phyloP scores from a whole-genome alignment of 1,140 invertebrate species.

The Bombus sylvicola region DNA sequence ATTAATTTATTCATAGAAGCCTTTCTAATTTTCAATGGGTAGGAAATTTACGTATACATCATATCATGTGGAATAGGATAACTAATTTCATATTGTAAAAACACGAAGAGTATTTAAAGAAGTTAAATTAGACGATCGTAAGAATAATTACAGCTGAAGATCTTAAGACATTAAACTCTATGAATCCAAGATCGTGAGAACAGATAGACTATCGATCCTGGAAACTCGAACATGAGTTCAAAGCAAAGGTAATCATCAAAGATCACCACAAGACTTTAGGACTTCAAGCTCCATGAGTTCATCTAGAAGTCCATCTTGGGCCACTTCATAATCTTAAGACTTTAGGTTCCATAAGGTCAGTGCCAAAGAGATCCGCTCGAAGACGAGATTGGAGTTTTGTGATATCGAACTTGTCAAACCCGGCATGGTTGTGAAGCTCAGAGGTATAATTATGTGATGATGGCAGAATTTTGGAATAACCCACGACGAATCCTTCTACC shows the following conservation, averaged over 20 bases:
- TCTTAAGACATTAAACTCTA: background rate
- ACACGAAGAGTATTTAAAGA: background rate
- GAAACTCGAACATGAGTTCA: background rate
- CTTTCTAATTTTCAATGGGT: background rate
- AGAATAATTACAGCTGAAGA: background rate
- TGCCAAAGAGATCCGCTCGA: background rate
- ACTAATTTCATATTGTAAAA: background rate
- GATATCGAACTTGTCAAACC: background rate
- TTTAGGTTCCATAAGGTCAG: background rate
- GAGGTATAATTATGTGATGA: background rate
- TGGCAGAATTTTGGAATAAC: background rate
- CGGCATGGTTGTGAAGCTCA: too few relatives aligned
- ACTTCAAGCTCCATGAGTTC: background rate
- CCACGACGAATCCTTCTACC: background rate
- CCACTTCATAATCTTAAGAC: background rate
- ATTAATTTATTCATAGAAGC: constrained; percentile 25
- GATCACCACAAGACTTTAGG: background rate
- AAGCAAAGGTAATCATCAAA: background rate
- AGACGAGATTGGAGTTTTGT: background rate
- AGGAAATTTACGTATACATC: background rate
- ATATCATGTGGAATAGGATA: background rate
- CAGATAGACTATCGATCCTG: background rate
- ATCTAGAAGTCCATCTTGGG: background rate
- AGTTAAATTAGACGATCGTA: background rate
- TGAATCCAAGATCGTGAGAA: background rate